These are phyloP conservation scores for Thera britannica DNA, from an alignment of 2,888 invertebrate species.

Conservation along the genomic window DNA sequence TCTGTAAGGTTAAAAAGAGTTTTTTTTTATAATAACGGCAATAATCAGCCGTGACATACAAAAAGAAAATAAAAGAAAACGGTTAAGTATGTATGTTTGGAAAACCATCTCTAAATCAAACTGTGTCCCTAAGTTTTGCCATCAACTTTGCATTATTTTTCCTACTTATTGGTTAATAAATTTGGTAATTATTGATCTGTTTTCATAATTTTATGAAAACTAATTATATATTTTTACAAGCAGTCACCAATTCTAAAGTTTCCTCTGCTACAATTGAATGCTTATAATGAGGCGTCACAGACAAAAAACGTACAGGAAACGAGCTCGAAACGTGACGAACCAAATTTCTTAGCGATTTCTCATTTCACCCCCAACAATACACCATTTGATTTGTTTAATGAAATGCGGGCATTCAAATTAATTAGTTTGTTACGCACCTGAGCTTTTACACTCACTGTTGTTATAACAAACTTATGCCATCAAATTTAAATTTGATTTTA, in stretches of 20 bases:
- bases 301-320: conserved; percentile 77
- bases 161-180: no score
- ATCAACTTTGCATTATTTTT: no score
- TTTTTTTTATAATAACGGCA: no score
- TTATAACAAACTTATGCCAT: conserved; percentile 37
- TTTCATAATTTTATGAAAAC: background rate
- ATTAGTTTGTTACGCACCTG: conserved; percentile 84
- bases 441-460: conserved; percentile 70
- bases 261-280: conserved; percentile 1
- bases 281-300: conserved; percentile 65
- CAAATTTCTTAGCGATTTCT: conserved; percentile 83
- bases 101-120: no score
- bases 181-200: no score
- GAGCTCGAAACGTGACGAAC: conserved; percentile 79
- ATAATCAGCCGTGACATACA: no score
- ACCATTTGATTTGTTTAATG: conserved; percentile 84
- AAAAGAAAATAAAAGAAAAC: no score
- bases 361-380: conserved; percentile 77
- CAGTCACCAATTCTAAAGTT: conserved; percentile 9
- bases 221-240: no score
- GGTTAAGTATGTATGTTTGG: no score
- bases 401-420: conserved; percentile 84
- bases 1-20: no score
- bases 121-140: no score
- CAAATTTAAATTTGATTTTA: conserved; percentile 12